Conservation (phyloP, 2,113 vertebrate species). For the Machaerirhynchus nigripectus region DNA sequence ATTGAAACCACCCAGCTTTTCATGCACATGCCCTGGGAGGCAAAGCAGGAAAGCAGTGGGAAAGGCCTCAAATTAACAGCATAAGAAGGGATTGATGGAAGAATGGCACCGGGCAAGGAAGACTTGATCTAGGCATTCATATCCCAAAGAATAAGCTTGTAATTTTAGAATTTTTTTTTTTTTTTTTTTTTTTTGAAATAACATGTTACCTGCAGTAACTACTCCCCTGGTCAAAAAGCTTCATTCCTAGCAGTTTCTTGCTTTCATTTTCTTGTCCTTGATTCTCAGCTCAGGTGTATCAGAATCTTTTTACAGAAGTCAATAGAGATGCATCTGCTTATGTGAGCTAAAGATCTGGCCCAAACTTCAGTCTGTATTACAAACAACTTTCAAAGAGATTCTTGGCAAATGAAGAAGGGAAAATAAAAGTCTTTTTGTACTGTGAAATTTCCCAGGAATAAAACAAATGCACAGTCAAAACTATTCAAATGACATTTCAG, state of each 20-base stretch:
- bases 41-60: not conserved
- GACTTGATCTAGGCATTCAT: not conserved
- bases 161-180: not conserved
- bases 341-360: not conserved
- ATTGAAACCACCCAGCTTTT: not conserved
- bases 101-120: not conserved
- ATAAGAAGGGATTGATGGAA: not conserved
- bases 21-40: not conserved
- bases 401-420: conserved; percentile 45
- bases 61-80: not conserved
- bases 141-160: not conserved
- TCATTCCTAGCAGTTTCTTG: not conserved
- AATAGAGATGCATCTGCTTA: not conserved
- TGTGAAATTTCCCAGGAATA: conserved; percentile 23
- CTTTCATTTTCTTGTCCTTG: not conserved
- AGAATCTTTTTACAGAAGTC: not conserved
- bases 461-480: conserved; percentile 24
- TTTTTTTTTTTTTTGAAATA: not conserved
- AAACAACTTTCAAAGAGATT: not conserved
- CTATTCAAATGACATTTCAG: conserved; percentile 42
- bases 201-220: not conserved
- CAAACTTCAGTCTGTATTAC: not conserved
- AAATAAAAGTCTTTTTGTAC: conserved; percentile 21
- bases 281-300: not conserved
- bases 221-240: not conserved